Evolutionary conservation across 2,113 vertebrate genomes (phyloP).

Genomic region (Monarcha castaneiventris): DNA sequence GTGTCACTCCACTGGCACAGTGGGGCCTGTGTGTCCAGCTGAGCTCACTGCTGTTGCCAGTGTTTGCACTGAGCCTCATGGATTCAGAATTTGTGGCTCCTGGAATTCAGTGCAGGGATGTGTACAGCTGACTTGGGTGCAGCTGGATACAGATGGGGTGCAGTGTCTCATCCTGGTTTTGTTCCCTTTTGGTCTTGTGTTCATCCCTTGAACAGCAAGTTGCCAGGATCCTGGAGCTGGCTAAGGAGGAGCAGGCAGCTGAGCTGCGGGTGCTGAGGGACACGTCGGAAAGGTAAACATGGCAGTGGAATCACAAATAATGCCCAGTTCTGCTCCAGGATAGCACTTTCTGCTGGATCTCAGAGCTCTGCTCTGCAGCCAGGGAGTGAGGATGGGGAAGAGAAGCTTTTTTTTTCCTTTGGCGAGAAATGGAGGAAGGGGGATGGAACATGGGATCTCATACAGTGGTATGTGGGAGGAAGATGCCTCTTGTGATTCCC

Average conservation of each 20-base stretch:
- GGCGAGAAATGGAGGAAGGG: neutral
- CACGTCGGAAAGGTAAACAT: conserved; percentile 75
- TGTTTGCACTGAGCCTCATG: neutral
- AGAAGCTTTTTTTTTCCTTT: neutral
- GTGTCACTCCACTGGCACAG: neutral
- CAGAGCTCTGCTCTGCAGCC: neutral
- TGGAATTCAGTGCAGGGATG: neutral
- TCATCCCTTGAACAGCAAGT: conserved; percentile 77
- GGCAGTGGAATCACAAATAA: neutral
- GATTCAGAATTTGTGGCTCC: neutral
- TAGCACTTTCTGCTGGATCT: neutral
- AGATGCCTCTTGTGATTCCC: neutral
- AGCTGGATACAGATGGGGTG: no score
- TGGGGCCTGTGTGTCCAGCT: fast-evolving
- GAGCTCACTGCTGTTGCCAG: neutral
- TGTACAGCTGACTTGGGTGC: neutral
- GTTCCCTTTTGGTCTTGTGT: neutral
- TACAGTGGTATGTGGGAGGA: neutral
- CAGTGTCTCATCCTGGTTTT: neutral
- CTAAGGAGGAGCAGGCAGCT: conserved; percentile 82
- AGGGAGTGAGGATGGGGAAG: neutral
- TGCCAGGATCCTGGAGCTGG: conserved; percentile 85
- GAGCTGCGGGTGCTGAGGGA: conserved; percentile 84
- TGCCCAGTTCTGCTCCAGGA: fast-evolving
- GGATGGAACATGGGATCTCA: neutral